These are phyloP conservation scores for Tor tambroides DNA, from an alignment of 2,113 vertebrate genomes.

Conservation along the genomic window DNA sequence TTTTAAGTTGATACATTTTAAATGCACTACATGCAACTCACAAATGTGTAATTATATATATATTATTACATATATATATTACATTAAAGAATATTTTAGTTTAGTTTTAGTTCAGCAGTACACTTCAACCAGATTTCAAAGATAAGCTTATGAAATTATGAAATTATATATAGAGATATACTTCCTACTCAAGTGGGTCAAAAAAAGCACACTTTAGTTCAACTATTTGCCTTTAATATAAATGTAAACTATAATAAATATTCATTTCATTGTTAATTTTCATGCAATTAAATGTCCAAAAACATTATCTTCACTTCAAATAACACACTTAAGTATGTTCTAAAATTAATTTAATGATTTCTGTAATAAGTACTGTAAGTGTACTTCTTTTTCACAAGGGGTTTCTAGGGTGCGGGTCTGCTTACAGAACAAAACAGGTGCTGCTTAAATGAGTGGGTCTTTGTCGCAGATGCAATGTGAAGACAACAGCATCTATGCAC, in stretches of 20 bases:
- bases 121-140: neutral
- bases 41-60: neutral
- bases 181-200: neutral
- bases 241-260: neutral
- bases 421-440: neutral
- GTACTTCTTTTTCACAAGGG: neutral
- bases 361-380: neutral
- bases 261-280: neutral
- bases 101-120: neutral
- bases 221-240: neutral
- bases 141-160: neutral
- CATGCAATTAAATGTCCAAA: neutral
- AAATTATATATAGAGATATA: neutral
- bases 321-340: neutral
- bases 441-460: neutral
- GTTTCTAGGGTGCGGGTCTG: neutral
- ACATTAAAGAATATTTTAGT: neutral
- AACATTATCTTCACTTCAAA: neutral
- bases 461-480: neutral
- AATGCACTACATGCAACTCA: neutral
- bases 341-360: neutral
- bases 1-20: neutral
- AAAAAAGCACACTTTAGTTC: neutral
- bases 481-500: neutral
- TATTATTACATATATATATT: neutral